Evolutionary conservation across 1,140 invertebrate genomes (phyloP), one percentile per base, ranked within the genome.

Genomic region (Drosophila gunungcola): DNA sequence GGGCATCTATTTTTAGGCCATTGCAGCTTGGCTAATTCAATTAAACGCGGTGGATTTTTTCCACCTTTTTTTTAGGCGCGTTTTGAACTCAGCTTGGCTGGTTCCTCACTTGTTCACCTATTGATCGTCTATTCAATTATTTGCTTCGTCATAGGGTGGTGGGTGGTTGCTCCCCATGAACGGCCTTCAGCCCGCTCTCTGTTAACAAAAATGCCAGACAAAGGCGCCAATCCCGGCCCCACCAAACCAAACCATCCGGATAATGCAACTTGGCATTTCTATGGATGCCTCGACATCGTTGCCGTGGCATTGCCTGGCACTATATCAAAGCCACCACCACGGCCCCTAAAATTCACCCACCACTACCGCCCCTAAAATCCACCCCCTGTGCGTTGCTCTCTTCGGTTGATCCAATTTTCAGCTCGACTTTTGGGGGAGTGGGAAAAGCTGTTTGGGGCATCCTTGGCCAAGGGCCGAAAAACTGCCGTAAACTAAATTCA

Each of bases 261-360:
- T 85, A 84, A 86, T 88, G 83, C 82, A 88, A 83, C 64, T 79
- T 56, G 72, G 84, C 79, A 89, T 86, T 86, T 86, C 84, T 89
- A 86, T 88, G 83, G 84, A 68, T 84, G 84, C 79, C 67, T 61
- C 54, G 45, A 64, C 63, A 74, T 45, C 55, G 68, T 45, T 80
- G 60, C 70, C 48, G 58, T 80, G 72, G 54, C 80, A 84, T 69
- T 79, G 73, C 76, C 49, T 65, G 46, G 75, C 68, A 83, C 74
- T 70, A 60, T 49, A 60, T 76, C 69, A 67, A 74, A 57, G 42
- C 52, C 42, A 49, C 16, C 13, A 46, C 41, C 38, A 7, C 52
- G 11, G 3, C 3, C 56, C 43, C 25, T 9, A 5, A 6, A 11
- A n/a, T 10, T 5, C 46, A n/a, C 4, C 45, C 45, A 25, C 4